Base-by-base conservation (phyloP, 2,797 vertebrate species). In the Orientallactaga sibirica region DNA sequence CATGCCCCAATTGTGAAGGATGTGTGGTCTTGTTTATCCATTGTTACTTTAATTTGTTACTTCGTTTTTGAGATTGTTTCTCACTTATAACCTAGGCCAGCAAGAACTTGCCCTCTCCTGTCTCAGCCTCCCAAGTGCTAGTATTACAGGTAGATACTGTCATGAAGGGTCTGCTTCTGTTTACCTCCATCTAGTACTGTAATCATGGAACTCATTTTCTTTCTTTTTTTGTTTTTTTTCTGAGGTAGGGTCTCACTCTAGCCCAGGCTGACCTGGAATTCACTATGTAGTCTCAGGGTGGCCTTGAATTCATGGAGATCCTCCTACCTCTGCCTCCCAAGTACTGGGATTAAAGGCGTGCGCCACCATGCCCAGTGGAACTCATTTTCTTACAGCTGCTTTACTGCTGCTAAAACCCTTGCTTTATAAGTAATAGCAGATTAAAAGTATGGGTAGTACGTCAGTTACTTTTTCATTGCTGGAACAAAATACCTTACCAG, bases 121-220 rank as follows among this genome's bases (percentile, higher is more conserved):
- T 33, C 41, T 87, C 7, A 77, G 61, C 22, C n/a, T 87, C 43
- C 55, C 70, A 52, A n/a, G 29, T 52, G 22, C 29, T 55, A 7
- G 41, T 22, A 76, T 76, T 87, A 76, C 20, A 67, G 61, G 29
- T 33, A 27, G 24, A 9, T 19, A 12, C 62, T 9, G 37, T 15
- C 43, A 37, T 37, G 41, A 41, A 52, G 20, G n/a, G 29, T 9
- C 24, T 66, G 7, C 22, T 48, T 77, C 61, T 87, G 3, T 82
- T 94, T 70, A 19, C 43, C 73, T 92, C 75, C 75, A 10, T 79
- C 24, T 77, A 81, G 18, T 62, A 25, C 55, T 62, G 55, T 91
- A 81, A 55, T 67, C 18, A 6, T 81, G 22, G 79, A 67, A 52
- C 41, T 55, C 24, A 62, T 68, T 88, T 90, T 68, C 76, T 82